A percentile compares a stretch with the other conserved stretches of the same genome.
Conservation (phyloP, 2,797 vertebrate genomes). For the Darevskia nairensis region DNA sequence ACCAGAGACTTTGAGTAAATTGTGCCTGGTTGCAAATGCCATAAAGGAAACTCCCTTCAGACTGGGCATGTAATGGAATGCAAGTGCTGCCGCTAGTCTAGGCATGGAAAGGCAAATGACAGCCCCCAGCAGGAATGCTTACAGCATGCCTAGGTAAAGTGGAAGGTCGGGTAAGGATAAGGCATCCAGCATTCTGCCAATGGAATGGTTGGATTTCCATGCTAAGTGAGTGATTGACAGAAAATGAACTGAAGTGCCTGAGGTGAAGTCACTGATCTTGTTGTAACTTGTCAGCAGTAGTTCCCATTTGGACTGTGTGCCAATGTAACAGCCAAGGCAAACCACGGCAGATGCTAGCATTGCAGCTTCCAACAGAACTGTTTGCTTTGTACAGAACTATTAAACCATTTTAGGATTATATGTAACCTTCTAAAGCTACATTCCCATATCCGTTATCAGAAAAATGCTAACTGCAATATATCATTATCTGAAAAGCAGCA, state of each 20-base stretch:
- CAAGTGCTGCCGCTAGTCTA: neutral
- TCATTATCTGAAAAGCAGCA: too few relatives aligned
- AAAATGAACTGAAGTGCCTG: neutral
- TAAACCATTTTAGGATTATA: too few relatives aligned
- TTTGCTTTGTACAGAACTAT: neutral
- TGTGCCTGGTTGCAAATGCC: neutral
- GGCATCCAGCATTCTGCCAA: slow-evolving; percentile 32
- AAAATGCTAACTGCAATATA: too few relatives aligned
- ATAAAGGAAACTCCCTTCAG: slow-evolving; percentile 17
- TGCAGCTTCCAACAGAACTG: neutral
- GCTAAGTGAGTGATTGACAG: neutral
- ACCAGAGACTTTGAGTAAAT: neutral
- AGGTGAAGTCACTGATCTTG: neutral
- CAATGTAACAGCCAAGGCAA: neutral
- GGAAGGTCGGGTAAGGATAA: slow-evolving; percentile 56
- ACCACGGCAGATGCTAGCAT: neutral
- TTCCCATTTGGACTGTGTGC: slow-evolving; percentile 4
- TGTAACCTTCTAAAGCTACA: too few relatives aligned
- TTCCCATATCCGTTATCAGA: too few relatives aligned
- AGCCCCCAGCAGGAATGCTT: slow-evolving; percentile 45
- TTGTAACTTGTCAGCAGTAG: slow-evolving; percentile 34
- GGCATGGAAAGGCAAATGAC: slow-evolving; percentile 44
- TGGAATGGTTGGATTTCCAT: slow-evolving; percentile 17
- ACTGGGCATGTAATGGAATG: slow-evolving; percentile 24
- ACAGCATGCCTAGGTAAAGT: neutral